Conservation (phyloP, 2,113 vertebrate species). For the Elephantulus edwardii region DNA sequence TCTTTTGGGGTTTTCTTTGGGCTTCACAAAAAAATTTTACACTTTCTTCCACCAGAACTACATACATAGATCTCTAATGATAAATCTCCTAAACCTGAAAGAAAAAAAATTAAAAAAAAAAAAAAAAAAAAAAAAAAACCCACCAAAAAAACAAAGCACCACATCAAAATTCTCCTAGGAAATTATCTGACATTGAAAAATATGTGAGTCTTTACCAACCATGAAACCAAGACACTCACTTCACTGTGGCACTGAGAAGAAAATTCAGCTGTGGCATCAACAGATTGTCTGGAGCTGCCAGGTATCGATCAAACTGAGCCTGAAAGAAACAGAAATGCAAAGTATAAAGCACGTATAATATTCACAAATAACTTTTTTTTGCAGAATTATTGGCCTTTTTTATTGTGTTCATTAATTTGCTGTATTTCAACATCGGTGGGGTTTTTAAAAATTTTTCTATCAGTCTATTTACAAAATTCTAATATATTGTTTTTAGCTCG, state of each 20-base stretch:
- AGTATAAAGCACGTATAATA: neutral
- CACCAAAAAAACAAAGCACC: too few species aligned
- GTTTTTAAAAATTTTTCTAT: too few species aligned
- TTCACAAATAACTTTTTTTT: too few species aligned
- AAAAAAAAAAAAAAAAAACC: too few species aligned
- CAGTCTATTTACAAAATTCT: too few species aligned
- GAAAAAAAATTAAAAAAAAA: neutral
- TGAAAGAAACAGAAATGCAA: constrained; percentile 68
- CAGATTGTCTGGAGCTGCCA: constrained; percentile 94
- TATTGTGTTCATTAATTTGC: too few species aligned
- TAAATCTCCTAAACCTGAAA: neutral
- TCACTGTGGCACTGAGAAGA: constrained; percentile 95
- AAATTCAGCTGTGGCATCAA: constrained; percentile 97
- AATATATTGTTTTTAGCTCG: too few species aligned
- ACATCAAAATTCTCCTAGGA: neutral
- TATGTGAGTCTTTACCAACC: neutral
- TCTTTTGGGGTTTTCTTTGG: constrained; percentile 10
- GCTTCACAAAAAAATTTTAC: neutral
- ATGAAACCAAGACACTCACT: constrained; percentile 86
- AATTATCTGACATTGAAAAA: neutral
- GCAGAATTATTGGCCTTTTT: too few species aligned
- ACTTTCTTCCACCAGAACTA: constrained; percentile 2
- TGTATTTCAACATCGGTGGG: too few species aligned
- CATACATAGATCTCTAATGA: neutral
- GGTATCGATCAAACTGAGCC: constrained; percentile 97